Conservation (phyloP, 1,140 invertebrate genomes). For the Philotrypesis tridentata region DNA sequence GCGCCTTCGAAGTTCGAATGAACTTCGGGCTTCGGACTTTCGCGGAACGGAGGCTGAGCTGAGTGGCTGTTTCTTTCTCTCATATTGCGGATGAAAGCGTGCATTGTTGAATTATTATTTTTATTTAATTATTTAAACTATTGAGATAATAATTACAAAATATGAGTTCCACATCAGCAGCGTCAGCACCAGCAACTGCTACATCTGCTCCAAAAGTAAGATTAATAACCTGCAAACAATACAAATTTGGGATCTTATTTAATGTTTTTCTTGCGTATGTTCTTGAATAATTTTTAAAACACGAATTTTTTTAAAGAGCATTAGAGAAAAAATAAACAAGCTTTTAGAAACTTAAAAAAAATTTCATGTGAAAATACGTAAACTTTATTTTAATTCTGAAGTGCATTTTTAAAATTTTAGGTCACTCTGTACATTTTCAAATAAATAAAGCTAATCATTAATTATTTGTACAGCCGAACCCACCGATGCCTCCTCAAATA, state of each 20-base stretch:
- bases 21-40: no score
- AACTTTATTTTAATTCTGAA: neutral
- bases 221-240: neutral
- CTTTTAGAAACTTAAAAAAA: no score
- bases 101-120: neutral
- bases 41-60: no score
- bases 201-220: conserved; percentile 1
- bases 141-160: neutral
- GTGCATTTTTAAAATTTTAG: neutral
- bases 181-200: neutral
- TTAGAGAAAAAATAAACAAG: no score
- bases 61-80: no score
- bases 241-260: no score
- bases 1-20: no score
- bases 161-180: conserved; percentile 2
- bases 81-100: no score
- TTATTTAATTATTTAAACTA: neutral
- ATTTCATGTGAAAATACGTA: no score
- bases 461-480: neutral
- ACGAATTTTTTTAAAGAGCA: no score
- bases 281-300: no score
- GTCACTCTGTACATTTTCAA: neutral
- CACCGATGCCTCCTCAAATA: conserved; percentile 55
- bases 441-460: neutral
- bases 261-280: no score